Percentiles rank a stretch among this genome's conserved stretches.
phyloP scores from a whole-genome alignment of 2,797 vertebrate species.

The Artibeus lituratus region DNA sequence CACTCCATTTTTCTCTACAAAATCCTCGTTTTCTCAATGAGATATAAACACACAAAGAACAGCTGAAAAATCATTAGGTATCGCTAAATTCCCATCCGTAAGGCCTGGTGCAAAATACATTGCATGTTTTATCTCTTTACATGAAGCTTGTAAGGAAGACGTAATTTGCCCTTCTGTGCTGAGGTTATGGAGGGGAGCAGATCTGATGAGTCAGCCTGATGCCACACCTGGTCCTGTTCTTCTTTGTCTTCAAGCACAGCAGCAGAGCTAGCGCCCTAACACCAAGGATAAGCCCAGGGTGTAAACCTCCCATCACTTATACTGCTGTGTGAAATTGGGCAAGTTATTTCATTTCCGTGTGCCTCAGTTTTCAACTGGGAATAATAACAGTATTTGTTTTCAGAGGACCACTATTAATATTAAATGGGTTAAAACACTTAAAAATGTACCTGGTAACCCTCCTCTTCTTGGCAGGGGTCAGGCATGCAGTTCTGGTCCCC shows the following conservation, averaged over 20 bases:
- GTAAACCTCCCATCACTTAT: not conserved
- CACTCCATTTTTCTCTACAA: not conserved
- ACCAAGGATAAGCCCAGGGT: not conserved
- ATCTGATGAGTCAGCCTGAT: not conserved
- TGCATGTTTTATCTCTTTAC: not conserved
- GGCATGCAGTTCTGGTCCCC: no score
- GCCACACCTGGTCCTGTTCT: not conserved
- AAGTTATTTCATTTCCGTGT: not conserved
- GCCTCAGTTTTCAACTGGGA: not conserved
- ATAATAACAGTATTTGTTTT: not conserved
- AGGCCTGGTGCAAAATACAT: not conserved
- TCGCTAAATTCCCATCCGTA: not conserved
- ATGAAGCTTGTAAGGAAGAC: not conserved
- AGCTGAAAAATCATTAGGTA: not conserved
- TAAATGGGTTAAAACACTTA: not conserved
- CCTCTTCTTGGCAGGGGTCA: no score
- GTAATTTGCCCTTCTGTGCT: not conserved
- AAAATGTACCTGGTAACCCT: not conserved
- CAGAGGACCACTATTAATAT: not conserved
- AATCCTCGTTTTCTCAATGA: not conserved
- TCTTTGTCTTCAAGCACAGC: not conserved
- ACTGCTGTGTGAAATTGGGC: not conserved
- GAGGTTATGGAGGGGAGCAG: not conserved
- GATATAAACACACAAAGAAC: not conserved
- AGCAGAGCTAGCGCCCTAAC: accelerated